Evolutionary conservation across 2,888 invertebrate genomes (phyloP), one percentile per base, ranked within the genome.

Genomic region (Leucophenga montana): DNA sequence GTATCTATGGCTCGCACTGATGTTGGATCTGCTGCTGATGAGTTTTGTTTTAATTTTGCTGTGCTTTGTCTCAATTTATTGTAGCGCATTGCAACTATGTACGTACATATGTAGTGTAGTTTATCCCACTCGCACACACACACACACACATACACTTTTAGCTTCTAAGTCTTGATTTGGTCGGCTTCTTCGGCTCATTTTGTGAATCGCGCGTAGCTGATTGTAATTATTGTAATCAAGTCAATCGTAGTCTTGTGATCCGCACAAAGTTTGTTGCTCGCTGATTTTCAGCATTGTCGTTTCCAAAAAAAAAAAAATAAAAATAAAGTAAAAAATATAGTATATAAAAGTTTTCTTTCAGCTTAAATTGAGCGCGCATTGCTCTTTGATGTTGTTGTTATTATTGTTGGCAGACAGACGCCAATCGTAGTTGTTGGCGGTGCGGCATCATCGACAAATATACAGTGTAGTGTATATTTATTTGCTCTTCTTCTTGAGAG

Each of bases 171-270:
- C 39, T 39, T 39, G 39, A 39, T 39, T 39, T 39, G 39, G 39
- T 11, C 27, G 27, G 27, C 27, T 16, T 59, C 27, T 27, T 27
- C 27, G 72, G 78, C 75, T 77, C 76, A 77, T 83, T 83, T 81
- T 78, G 77, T 80, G 80, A 78, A 82, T 81, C 80, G 82, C 86
- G 85, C 85, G 83, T 86, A 85, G 85, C 85, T 76, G 85, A 86
- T 85, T 82, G 83, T 86, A 86, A 85, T 86, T 85, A 86, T 85
- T 86, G 85, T 85, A 86, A 85, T 85, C 85, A 85, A 85, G 77
- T 82, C 85, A 75, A 69, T 75, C 72, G 72, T 16, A 59, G 31
- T 59, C 59, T 59, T 59, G 59, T 33, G 59, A 33, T 59, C 33
- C 33, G 59, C 59, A 59, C 59, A 6, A 59, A 22, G 50, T 50